Evolutionary conservation across 2,888 invertebrate genomes (phyloP), one percentile per base, ranked within the genome.

Genomic region (Adelognathus sp.): DNA sequence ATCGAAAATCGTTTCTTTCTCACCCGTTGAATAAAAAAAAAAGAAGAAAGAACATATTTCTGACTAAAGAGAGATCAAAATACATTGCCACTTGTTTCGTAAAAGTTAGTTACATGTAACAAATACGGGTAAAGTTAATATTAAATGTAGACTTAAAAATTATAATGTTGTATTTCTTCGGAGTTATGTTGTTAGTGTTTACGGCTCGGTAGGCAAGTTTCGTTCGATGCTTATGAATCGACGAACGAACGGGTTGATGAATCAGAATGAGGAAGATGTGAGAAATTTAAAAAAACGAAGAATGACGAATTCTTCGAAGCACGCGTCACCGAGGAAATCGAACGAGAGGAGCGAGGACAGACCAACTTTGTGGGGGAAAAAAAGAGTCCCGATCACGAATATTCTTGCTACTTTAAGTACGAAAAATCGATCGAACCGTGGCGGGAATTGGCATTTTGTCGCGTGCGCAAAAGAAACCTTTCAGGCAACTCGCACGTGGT

Each of bases 51-150:
- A 88, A 90, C 93, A 93, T 92, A 94, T 93, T 94, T 94, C 94
- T 94, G 94, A 94, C 94, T 94, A 94, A 94, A 94, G 93, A 94
- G 94, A 94, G 94, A 94, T 94, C 94, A 94, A 94, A 94, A 91
- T 91, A 94, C 94, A 94, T 94, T 94, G 94, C 94, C 94, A 94
- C 94, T 92, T 93, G 92, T 91, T 91, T 88, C 88, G 81, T 91
- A 90, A 91, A 86, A 88, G 85, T 87, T 90, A 90, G 87, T 89
- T 90, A 90, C 89, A 87, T n/a, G 86, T 89, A 89, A 90, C 86
- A 88, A n/a, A 88, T 90, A 89, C 84, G 87, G 50, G 86, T 91
- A 90, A 89, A n/a, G n/a, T 88, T 90, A 90, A 91, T 86, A 86
- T 88, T 80, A 80, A 36, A 81, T 81, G 74, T 85, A 86, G 84